Conservation (phyloP, 2,888 invertebrate genomes). For the Netelia virgata region DNA sequence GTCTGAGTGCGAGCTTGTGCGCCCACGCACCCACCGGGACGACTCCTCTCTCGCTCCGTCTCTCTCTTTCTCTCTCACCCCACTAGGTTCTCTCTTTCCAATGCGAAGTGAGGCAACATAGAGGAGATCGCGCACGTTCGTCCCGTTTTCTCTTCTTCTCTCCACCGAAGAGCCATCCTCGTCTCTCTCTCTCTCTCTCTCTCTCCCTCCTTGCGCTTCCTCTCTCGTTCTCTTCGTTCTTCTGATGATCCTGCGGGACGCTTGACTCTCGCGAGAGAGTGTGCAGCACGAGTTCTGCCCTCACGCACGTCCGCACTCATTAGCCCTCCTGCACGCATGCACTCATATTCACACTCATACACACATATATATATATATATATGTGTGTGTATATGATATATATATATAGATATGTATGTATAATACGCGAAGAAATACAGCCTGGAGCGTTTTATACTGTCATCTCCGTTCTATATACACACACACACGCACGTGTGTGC, state of each 20-base stretch:
- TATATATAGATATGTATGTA: constrained; percentile 34
- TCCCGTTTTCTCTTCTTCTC: constrained; percentile 4
- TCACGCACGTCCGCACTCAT: constrained; percentile 62
- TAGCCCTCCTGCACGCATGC: constrained; percentile 17
- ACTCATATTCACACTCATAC: constrained; percentile 24
- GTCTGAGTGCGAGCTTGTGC: constrained; percentile 51
- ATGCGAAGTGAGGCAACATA: not conserved
- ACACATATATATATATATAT: constrained; percentile 33
- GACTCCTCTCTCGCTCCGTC: constrained; percentile 9
- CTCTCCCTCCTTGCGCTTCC: not conserved
- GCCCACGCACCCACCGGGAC: constrained; percentile 52
- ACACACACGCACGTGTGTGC: not conserved
- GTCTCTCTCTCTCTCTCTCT: not conserved
- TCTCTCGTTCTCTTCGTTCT: constrained; percentile 9
- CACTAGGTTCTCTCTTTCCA: not conserved
- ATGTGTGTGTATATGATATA: constrained; percentile 17
- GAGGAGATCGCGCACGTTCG: not conserved
- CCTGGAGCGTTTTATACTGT: constrained; percentile 60
- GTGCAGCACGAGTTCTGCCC: constrained; percentile 49
- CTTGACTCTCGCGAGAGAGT: constrained; percentile 51
- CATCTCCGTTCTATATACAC: constrained; percentile 45
- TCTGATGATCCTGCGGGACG: constrained; percentile 43
- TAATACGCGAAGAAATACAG: constrained; percentile 26
- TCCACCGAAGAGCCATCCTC: not conserved
- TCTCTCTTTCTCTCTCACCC: constrained; percentile 1